A percentile compares a stretch with the other conserved stretches of the same genome.
Evolutionary conservation across 2,797 vertebrate genomes (phyloP).

Genomic region (Dryobates pubescens): DNA sequence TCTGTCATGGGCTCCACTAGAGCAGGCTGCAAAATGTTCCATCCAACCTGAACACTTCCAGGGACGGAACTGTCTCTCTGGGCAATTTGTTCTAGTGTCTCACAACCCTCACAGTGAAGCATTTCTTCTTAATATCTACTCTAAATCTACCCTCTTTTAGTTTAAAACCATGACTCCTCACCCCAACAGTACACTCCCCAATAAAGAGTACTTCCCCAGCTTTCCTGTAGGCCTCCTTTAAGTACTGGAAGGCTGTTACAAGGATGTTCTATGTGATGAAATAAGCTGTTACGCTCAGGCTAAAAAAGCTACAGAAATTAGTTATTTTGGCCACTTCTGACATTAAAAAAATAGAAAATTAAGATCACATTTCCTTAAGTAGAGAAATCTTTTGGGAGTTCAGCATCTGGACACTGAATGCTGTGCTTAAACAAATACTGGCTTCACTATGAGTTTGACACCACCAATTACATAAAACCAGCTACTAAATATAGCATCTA

Average conservation of each 20-base stretch:
- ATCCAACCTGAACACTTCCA: not conserved
- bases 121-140: not conserved
- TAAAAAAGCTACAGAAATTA: not conserved
- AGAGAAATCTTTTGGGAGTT: not conserved
- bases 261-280: not conserved
- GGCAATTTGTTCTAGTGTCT: not conserved
- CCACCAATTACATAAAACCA: not conserved
- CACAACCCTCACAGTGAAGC: not conserved
- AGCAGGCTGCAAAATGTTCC: not conserved
- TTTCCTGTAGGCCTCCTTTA: not conserved
- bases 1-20: not conserved
- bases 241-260: not conserved
- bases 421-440: not conserved
- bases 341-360: not conserved
- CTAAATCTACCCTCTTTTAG: not conserved
- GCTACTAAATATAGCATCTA: not conserved
- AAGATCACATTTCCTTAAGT: not conserved
- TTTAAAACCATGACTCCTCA: not conserved
- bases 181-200: not conserved
- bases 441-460: not conserved
- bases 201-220: not conserved
- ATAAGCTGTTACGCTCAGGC: not conserved
- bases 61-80: not conserved
- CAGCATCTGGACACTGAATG: not conserved
- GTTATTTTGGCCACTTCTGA: not conserved